Evolutionary conservation across 2,888 invertebrate species (phyloP).

Genomic region (Ametastegia equiseti): DNA sequence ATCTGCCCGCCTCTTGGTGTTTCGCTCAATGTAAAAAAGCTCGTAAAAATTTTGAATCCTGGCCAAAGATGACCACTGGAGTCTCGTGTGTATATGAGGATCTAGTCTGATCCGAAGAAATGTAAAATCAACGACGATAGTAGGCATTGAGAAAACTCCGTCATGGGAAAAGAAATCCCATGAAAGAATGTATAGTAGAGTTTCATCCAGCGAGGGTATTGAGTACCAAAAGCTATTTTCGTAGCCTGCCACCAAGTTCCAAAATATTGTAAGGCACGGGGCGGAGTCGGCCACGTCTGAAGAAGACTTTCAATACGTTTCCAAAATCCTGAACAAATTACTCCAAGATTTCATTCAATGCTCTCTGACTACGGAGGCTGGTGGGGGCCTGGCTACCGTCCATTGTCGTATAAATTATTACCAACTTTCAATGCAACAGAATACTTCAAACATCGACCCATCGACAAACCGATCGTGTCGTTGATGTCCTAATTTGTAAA

Average conservation of each 20-base stretch:
- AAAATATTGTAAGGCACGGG: constrained; percentile 58
- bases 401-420: constrained; percentile 67
- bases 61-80: constrained; percentile 37
- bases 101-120: constrained; percentile 20
- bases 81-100: neutral
- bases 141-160: constrained; percentile 41
- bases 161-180: constrained; percentile 44
- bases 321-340: constrained; percentile 63
- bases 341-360: constrained; percentile 59
- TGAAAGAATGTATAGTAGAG: constrained; percentile 34
- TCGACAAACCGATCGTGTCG: constrained; percentile 2
- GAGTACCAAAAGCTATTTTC: constrained; percentile 51
- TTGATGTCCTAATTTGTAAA: constrained; percentile 39
- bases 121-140: constrained; percentile 43
- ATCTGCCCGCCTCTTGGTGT: constrained; percentile 12
- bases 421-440: constrained; percentile 50
- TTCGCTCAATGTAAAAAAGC: constrained; percentile 7
- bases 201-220: constrained; percentile 45
- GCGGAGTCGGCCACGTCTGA: constrained; percentile 48
- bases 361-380: constrained; percentile 56
- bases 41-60: constrained; percentile 38
- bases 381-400: constrained; percentile 53
- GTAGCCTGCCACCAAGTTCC: constrained; percentile 54
- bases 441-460: constrained; percentile 32
- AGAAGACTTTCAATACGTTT: constrained; percentile 46